Base-by-base conservation (phyloP, 1,140 invertebrate genomes). In the Saccostrea glomerata region DNA sequence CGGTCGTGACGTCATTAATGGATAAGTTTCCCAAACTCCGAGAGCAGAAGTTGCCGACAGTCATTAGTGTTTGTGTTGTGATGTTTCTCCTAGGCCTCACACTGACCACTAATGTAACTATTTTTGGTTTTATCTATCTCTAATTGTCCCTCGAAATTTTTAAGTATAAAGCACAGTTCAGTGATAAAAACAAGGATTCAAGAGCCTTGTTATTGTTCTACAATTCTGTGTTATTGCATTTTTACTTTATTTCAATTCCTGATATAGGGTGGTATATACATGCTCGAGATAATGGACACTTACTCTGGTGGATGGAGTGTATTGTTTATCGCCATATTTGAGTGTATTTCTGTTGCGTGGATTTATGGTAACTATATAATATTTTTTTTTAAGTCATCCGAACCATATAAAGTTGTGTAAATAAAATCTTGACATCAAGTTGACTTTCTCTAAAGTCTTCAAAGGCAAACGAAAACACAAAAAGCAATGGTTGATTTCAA, bases 221-320 rank as follows among this genome's bases (percentile, higher is more conserved):
- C n/a, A n/a, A n/a, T n/a, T n/a, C n/a, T n/a, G n/a, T n/a, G n/a
- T n/a, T n/a, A n/a, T n/a, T n/a, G n/a, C n/a, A n/a, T n/a, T n/a
- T n/a, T n/a, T n/a, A 0, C 9, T 47, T 47, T 47, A 1, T 47
- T 47, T 5, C 58, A 4, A 13, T 40, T 25, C 56, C n/a, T 82
- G 47, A 90, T 89, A n/a, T 36, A 95, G 92, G 94, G 97, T 91
- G 97, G 97, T 9, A 97, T 97, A 96, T 97, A 97, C 93, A 97
- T 97, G 97, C 94, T 98, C 12, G 97, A 98, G 92, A 92, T 98
- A 84, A 97, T 98, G 96, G 97, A 98, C 92, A 97, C 97, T 92
- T 98, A 98, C 91, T 97, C 97, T 0, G 97, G 97, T 20, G 98
- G 97, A 91, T 98, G 97, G 97, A 97, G 97, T 54, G 97, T 98